Conservation (phyloP, 2,797 vertebrate genomes). For the Tragelaphus eurycerus region DNA sequence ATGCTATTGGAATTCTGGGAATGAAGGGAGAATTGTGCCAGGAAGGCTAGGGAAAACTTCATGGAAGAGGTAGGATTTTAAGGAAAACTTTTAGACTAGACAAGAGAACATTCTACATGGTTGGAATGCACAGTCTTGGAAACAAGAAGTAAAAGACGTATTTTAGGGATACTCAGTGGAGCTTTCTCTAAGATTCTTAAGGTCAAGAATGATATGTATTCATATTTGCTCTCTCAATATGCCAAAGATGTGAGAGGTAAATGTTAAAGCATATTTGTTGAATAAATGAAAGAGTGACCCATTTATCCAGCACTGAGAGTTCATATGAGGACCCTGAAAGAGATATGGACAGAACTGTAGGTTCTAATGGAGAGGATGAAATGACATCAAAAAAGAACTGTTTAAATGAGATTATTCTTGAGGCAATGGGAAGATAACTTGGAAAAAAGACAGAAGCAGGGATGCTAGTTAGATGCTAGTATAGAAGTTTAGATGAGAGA, state of each 20-base stretch:
- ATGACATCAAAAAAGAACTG: not conserved
- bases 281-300: not conserved
- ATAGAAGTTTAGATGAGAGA: not conserved
- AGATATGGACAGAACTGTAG: not conserved
- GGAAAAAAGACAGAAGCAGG: not conserved
- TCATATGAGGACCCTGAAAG: not conserved
- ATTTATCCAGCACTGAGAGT: not conserved
- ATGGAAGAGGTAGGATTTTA: constrained; percentile 11
- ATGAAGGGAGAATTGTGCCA: not conserved
- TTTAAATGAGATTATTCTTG: constrained; percentile 28
- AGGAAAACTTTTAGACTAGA: constrained; percentile 10
- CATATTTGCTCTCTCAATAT: constrained; percentile 36
- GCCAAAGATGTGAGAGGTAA: not conserved
- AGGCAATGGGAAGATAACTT: not conserved
- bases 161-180: not conserved
- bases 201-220: not conserved
- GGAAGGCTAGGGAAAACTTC: not conserved
- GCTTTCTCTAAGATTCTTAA: not conserved
- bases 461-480: not conserved
- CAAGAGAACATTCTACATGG: not conserved
- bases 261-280: not conserved
- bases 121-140: not conserved
- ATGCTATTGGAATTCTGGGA: not conserved
- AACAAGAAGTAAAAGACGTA: not conserved
- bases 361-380: not conserved